Conservation (phyloP, 2,113 vertebrate genomes). For the Platysteira castanea region DNA sequence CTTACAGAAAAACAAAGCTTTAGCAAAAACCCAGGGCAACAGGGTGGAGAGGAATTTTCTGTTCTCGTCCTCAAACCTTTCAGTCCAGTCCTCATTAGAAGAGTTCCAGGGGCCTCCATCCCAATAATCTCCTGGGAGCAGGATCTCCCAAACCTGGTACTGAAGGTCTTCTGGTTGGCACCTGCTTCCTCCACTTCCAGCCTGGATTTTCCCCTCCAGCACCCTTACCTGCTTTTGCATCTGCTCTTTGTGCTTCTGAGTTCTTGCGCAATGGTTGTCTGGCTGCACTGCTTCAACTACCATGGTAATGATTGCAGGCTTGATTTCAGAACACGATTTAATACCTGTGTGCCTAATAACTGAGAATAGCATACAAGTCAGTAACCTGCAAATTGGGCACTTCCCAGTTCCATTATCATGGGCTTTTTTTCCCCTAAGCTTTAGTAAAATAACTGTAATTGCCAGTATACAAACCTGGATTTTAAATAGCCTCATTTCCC, state of each 20-base stretch:
- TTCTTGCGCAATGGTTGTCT: neutral
- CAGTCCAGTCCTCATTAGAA: neutral
- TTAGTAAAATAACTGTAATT: neutral
- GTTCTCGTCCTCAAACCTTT: neutral
- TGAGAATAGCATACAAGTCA: neutral
- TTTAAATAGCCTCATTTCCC: conserved; percentile 45
- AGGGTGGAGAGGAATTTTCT: neutral
- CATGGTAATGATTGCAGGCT: neutral
- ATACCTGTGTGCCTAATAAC: neutral
- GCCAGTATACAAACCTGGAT: neutral
- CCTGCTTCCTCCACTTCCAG: neutral
- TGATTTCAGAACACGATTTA: neutral
- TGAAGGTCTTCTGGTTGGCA: neutral
- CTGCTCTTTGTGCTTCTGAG: neutral
- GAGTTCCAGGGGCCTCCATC: neutral
- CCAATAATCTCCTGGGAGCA: neutral
- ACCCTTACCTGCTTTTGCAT: neutral
- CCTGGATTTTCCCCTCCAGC: neutral
- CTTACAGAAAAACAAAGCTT: no score
- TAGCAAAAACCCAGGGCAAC: no score
- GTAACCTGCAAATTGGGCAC: neutral
- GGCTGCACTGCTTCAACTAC: neutral
- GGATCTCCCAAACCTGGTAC: neutral
- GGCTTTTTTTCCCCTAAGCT: neutral
- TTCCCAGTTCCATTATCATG: neutral